phyloP scores from a whole-genome alignment of 2,113 vertebrate species.

The Zosterops borbonicus region DNA sequence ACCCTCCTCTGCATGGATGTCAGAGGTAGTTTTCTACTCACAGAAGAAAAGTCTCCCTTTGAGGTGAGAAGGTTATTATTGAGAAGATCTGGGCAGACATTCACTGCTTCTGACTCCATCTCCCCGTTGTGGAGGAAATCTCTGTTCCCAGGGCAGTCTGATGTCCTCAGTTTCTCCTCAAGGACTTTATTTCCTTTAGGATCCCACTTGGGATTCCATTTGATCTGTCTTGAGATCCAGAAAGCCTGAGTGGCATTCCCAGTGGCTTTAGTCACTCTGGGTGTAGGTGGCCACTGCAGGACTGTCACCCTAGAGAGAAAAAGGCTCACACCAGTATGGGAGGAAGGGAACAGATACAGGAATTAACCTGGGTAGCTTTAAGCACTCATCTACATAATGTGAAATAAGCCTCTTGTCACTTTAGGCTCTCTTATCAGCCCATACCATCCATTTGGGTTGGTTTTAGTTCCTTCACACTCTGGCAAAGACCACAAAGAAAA shows the following conservation, averaged over 20 bases:
- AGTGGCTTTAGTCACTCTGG: background rate
- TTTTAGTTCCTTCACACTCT: background rate
- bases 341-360: background rate
- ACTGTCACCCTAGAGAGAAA: background rate
- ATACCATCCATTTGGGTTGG: background rate
- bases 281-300: background rate
- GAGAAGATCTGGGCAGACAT: background rate
- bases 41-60: background rate
- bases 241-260: background rate
- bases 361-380: background rate
- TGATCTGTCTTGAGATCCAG: background rate
- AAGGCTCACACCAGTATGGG: accelerated
- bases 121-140: accelerated
- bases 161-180: background rate
- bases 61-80: background rate
- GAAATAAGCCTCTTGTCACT: background rate
- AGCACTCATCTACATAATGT: background rate
- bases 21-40: background rate
- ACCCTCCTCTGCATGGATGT: background rate
- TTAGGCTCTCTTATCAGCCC: background rate
- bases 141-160: background rate
- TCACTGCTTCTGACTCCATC: background rate
- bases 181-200: background rate
- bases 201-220: background rate
- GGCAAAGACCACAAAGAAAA: background rate